These are phyloP conservation scores for Branchinecta lynchi DNA, from an alignment of 1,140 invertebrate genomes.

Conservation along the genomic window DNA sequence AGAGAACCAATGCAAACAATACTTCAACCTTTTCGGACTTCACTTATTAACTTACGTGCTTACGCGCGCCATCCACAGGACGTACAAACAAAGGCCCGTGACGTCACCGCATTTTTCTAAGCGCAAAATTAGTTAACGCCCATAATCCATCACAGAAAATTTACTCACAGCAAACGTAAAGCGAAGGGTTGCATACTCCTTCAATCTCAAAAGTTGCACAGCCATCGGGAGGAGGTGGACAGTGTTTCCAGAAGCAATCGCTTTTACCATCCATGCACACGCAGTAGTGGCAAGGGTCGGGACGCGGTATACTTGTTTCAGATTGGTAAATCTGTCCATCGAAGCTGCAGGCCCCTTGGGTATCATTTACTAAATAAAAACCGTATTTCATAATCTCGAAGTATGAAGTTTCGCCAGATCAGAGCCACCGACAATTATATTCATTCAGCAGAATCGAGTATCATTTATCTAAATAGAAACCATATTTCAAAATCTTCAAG, in stretches of 20 bases:
- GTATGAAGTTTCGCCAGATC: neutral
- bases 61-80: too few relatives aligned
- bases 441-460: too few relatives aligned
- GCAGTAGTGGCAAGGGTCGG: conserved; percentile 24
- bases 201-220: conserved; percentile 21
- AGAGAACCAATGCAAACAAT: too few relatives aligned
- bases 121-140: neutral
- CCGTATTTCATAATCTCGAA: neutral
- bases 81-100: neutral
- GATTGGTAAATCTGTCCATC: conserved; percentile 14
- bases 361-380: conserved; percentile 11
- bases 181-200: conserved; percentile 22
- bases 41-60: too few relatives aligned
- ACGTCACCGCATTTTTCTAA: neutral
- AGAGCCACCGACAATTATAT: too few relatives aligned
- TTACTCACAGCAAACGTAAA: conserved; percentile 22
- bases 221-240: conserved; percentile 22
- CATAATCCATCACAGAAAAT: neutral
- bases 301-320: conserved; percentile 20
- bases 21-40: too few relatives aligned
- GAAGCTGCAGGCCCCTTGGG: conserved; percentile 17
- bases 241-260: conserved; percentile 25
- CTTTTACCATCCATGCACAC: conserved; percentile 23
- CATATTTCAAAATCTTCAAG: too few relatives aligned
- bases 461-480: too few relatives aligned